Evolutionary conservation across 2,113 vertebrate genomes (phyloP), one percentile per base, ranked within the genome.

Genomic region (Oxyura jamaicensis): DNA sequence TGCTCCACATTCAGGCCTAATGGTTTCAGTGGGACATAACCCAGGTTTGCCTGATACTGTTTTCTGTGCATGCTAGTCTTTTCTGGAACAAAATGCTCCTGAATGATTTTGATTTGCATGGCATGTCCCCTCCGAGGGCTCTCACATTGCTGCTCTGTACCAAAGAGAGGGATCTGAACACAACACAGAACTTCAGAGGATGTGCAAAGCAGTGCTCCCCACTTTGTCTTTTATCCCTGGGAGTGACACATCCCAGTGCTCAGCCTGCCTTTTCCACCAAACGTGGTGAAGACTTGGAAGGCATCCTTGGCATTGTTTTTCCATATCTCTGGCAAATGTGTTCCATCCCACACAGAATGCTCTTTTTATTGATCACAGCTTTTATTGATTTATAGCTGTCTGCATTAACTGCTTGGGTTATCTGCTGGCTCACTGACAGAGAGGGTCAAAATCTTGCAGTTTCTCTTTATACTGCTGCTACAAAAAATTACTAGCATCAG

Each of bases 301-400:
- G 14, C 26, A 91, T 65, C 25, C 56, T 86, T 77, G 46, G 42
- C 31, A 2, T 35, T 55, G 46, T 59, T 68, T 86, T 83, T 50
- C 71, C 31, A 44, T 62, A 89, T 81, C 22, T 87, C 67, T 85
- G 48, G 52, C 39, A 78, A 62, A 81, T 0, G 0, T 36, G 52
- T 80, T 75, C 59, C 22, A 84, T 25, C 39, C 53, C 50, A 89
- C 2, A 13, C 12, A 79, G 78, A 82, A 85, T 39, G 52, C 12
- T 86, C 41, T 85, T 80, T 65, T 84, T 58, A 95, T 79, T 79
- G 66, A 94, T 62, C 59, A 58, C 39, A 91, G 33, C 63, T 81
- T 93, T 86, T 95, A 88, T 78, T 88, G 91, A 87, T 96, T 95
- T 86, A 56, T 33, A 63, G 62, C 92, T 93, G 31, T 44, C 78